Percentiles rank a stretch among this genome's conserved stretches.
These are phyloP conservation scores for Pantelozetes paolii DNA, from an alignment of 2,888 invertebrate species.

Conservation along the genomic window DNA sequence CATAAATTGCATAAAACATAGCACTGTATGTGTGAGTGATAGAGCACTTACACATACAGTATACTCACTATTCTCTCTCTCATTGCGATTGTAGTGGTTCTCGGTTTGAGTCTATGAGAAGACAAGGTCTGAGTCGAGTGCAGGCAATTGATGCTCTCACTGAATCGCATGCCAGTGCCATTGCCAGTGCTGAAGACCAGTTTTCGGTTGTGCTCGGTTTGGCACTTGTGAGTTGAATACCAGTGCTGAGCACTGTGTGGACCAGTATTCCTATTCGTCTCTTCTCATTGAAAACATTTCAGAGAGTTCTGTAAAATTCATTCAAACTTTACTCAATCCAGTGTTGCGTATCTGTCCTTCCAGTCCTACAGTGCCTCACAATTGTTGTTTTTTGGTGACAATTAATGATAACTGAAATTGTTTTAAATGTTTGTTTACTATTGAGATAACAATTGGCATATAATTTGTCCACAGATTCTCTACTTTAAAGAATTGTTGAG, in stretches of 20 bases:
- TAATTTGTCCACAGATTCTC: neutral
- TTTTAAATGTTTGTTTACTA: neutral
- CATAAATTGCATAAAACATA: neutral
- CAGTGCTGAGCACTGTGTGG: neutral
- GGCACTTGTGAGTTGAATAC: neutral
- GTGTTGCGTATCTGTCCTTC: conserved; percentile 4
- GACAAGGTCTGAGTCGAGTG: neutral
- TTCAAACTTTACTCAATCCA: neutral
- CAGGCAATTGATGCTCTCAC: neutral
- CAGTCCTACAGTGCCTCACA: neutral
- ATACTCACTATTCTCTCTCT: too few species aligned
- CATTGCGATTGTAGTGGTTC: too few species aligned
- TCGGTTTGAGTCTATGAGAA: too few species aligned
- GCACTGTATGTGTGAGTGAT: neutral
- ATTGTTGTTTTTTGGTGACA: too few species aligned
- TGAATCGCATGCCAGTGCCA: neutral
- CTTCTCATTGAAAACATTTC: neutral
- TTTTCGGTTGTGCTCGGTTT: conserved; percentile 10
- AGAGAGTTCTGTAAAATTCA: neutral
- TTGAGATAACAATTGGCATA: neutral
- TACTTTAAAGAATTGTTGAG: neutral
- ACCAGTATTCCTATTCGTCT: too few species aligned
- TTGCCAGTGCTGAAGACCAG: neutral
- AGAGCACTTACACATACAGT: too few species aligned
- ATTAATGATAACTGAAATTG: conserved; percentile 2